Evolutionary conservation across 2,113 vertebrate genomes (phyloP).

Genomic region (Sphyrna mokarran): DNA sequence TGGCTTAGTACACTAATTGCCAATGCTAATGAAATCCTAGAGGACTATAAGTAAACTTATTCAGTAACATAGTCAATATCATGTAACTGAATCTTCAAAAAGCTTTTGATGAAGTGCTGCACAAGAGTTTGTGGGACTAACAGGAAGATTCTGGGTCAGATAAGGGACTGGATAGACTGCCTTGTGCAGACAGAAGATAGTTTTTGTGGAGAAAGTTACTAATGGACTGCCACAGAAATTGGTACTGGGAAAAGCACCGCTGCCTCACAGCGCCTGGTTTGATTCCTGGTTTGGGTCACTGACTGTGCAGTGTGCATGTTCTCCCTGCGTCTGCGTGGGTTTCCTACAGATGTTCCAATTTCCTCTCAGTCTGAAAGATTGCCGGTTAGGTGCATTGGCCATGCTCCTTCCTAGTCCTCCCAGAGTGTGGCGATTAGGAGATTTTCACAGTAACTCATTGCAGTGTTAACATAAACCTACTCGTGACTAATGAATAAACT

Average conservation of each 20-base stretch:
- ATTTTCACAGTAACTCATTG: too few relatives aligned
- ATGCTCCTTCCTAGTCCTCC: too few relatives aligned
- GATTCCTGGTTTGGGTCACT: too few relatives aligned
- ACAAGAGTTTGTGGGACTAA: background rate
- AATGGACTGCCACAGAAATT: background rate
- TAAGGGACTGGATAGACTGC: background rate
- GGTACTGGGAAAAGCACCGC: background rate
- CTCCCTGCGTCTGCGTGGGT: too few relatives aligned
- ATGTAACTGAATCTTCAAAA: background rate
- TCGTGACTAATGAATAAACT: too few relatives aligned
- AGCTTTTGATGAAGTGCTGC: background rate
- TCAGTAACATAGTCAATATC: background rate
- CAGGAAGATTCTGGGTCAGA: background rate
- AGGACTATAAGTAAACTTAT: background rate
- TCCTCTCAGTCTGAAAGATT: too few relatives aligned
- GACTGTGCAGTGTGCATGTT: too few relatives aligned
- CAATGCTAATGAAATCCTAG: background rate
- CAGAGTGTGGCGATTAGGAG: too few relatives aligned
- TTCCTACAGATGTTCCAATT: too few relatives aligned
- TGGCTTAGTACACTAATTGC: background rate
- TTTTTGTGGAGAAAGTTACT: background rate
- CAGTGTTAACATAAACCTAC: too few relatives aligned
- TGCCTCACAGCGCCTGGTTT: too few relatives aligned
- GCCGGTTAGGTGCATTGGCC: too few relatives aligned
- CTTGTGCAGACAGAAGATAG: background rate